Base-by-base conservation (phyloP, 2,113 vertebrate genomes). In the Hydrochoerus hydrochaeris region DNA sequence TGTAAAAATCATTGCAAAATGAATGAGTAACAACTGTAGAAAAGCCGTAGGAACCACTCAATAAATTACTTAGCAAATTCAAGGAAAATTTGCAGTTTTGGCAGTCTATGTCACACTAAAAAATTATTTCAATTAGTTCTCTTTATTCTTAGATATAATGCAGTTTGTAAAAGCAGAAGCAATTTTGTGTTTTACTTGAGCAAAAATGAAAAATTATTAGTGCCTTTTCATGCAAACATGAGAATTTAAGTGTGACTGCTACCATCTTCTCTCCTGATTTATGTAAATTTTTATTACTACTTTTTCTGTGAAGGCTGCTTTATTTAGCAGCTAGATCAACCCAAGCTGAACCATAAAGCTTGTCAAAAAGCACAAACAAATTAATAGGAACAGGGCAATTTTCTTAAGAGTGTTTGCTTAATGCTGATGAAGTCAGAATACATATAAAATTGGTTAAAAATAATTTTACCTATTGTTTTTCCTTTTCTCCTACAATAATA, bases 71-170 rank as follows among this genome's bases (percentile, higher is more conserved):
- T 62, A 92, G 73, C 65, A 94, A 91, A 71, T 93, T 91, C 12
- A 75, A 65, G 30, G n/a, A 4, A 95, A 90, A 62, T 92, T 93
- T 91, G 46, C 38, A 54, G n/a, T 91, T 88, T 98, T 96, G 96
- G 67, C 94, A 96, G 87, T 17, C n/a, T 88, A 35, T 93, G 57
- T 38, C 80, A 16, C 83, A 38, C 78, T 85, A 88, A 93, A 86
- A 94, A 75, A 57, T 16, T 75, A 8, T 93, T 93, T 95, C 85
- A 93, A 95, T 97, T 95, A 97, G 81, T 77, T 95, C 89, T 67
- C n/a, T 82, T 95, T 85, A 89, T 6, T 81, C 5, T 77, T 81
- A 81, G 69, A 49, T 91, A 84, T 91, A 95, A 96, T 96, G 75
- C 85, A 69, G 14, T 91, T 94, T 96, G 52, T 87, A n/a, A 81